Conservation (phyloP, 2,797 vertebrate genomes). For the Ambastaia sidthimunki region DNA sequence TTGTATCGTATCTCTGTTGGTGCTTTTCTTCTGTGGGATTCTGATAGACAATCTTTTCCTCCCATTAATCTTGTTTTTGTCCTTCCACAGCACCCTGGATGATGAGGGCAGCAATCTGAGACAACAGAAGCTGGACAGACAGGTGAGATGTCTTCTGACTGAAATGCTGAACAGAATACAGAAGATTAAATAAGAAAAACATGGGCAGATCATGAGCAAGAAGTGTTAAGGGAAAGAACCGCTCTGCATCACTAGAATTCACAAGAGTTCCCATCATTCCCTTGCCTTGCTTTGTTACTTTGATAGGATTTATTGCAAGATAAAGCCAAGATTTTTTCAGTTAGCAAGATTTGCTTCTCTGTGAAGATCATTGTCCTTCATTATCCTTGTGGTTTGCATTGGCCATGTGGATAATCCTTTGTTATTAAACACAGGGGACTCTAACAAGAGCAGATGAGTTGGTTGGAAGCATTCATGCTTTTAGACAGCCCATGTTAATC, state of each 20-base stretch:
- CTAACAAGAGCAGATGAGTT: constrained; percentile 5
- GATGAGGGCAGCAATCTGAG: constrained; percentile 94
- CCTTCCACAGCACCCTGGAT: constrained; percentile 90
- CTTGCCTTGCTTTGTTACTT: background rate
- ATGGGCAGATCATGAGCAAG: too few relatives aligned
- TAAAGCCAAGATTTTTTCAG: background rate
- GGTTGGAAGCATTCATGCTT: constrained; percentile 2
- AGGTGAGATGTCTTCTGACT: constrained; percentile 76
- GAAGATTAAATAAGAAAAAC: background rate
- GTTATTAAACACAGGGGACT: constrained; percentile 1
- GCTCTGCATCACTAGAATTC: background rate
- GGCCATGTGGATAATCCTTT: background rate
- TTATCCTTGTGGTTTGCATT: constrained; percentile 26
- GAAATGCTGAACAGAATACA: background rate
- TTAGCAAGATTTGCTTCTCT: background rate
- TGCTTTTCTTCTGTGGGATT: background rate
- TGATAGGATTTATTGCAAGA: background rate
- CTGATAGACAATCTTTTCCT: constrained; percentile 4
- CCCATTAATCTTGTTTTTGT: constrained; percentile 31
- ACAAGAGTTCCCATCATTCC: background rate
- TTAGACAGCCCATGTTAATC: background rate
- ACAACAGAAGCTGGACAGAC: constrained; percentile 98
- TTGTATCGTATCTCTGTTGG: constrained; percentile 19
- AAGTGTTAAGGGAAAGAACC: too few relatives aligned
- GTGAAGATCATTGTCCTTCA: constrained; percentile 6